Conservation (phyloP, 2,113 vertebrate species). For the Tretioscincus oriximinensis region DNA sequence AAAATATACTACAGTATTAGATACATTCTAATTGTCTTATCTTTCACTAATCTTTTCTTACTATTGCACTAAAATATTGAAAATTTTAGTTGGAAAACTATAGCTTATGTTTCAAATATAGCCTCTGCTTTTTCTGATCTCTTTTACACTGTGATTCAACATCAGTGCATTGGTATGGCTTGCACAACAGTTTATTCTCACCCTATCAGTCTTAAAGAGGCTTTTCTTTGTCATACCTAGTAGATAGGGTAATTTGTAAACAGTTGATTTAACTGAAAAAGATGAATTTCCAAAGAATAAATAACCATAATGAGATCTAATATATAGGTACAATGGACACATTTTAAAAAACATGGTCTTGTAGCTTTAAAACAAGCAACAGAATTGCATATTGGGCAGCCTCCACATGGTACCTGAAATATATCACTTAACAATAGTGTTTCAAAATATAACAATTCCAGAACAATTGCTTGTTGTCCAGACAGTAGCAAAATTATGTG, state of each 20-base stretch:
- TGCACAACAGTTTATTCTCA: background rate
- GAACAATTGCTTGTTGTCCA: too few relatives aligned
- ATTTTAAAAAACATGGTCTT: background rate
- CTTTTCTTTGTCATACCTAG: background rate
- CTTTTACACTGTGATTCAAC: background rate
- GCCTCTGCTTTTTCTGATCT: background rate
- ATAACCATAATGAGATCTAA: background rate
- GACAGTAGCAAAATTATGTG: too few relatives aligned
- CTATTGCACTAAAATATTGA: background rate
- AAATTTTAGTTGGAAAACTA: background rate
- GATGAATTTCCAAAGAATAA: background rate
- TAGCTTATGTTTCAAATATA: background rate
- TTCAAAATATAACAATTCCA: too few relatives aligned
- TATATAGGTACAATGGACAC: background rate
- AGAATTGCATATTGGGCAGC: too few relatives aligned
- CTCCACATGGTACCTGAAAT: too few relatives aligned
- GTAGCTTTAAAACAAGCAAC: background rate
- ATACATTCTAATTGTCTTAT: background rate
- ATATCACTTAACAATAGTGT: too few relatives aligned
- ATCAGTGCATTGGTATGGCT: background rate
- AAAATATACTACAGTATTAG: background rate
- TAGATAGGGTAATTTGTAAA: background rate
- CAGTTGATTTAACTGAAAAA: background rate
- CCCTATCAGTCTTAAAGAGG: background rate
- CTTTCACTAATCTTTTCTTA: background rate